phyloP scores from a whole-genome alignment of 2,888 invertebrate genomes.

The Caenorhabditis zanzibari region DNA sequence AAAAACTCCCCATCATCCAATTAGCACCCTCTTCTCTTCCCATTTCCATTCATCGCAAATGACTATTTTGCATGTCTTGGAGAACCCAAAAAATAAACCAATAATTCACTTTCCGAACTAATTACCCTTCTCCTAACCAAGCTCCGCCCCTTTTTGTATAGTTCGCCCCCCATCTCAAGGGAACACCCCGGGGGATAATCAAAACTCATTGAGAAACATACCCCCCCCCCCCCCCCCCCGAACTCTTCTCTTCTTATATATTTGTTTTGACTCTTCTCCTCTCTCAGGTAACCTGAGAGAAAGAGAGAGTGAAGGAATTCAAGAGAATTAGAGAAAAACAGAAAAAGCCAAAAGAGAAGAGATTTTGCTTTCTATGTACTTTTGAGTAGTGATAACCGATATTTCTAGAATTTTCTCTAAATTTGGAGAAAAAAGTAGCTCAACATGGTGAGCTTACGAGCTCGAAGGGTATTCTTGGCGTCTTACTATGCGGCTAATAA shows the following conservation, averaged over 20 bases:
- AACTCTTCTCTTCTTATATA: conserved; percentile 5
- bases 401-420: conserved; percentile 4
- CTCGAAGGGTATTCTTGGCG: conserved; percentile 58
- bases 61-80: background rate
- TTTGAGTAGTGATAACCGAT: background rate
- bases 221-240: no score
- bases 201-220: conserved; percentile 18
- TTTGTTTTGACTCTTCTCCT: conserved; percentile 36
- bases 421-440: conserved; percentile 11
- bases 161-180: background rate
- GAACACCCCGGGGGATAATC: conserved; percentile 18
- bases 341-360: background rate
- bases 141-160: conserved; percentile 24
- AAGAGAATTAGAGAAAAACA: conserved; percentile 7
- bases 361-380: conserved; percentile 9
- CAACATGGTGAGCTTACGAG: conserved; percentile 52
- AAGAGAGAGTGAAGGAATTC: background rate
- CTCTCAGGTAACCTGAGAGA: conserved; percentile 12
- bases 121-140: background rate
- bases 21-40: conserved; percentile 7
- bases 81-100: conserved; percentile 1
- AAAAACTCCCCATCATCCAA: background rate
- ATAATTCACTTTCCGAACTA: conserved; percentile 5
- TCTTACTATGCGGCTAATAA: conserved; percentile 72
- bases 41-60: background rate